Base-by-base conservation (phyloP, 2,797 vertebrate genomes). In the Gadopsis marmoratus region DNA sequence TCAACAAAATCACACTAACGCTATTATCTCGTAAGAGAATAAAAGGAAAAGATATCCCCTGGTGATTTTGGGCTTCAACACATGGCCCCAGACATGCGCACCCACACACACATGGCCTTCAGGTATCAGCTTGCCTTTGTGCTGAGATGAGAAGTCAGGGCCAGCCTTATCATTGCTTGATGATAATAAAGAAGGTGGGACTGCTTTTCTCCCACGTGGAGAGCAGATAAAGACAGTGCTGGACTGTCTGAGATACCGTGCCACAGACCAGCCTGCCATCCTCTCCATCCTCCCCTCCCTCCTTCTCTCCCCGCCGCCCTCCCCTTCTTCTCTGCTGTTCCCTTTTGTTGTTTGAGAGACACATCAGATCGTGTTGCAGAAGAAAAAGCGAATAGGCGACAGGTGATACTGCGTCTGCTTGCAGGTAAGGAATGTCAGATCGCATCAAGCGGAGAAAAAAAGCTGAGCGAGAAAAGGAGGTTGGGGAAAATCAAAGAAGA, bases 181-280 rank as follows among this genome's bases (percentile, higher is more conserved):
- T 87, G 88, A 93, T 92, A 93, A 93, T 93, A 91, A 89, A 94
- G 87, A 89, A 87, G 89, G 91, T 84, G 68, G 84, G 88, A 76
- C 26, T 74, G 81, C 83, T 83, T 91, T 90, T 88, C 88, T 85
- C 77, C 85, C 87, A 82, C 82, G 88, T 56, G 43, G 81, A 80
- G 71, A 76, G 74, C 54, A 76, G 91, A 93, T 91, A 90, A 89
- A 90, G 86, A 88, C 76, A 84, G 79, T 76, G 71, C 81, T 89
- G 89, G 87, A 85, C 90, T 86, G 82, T 81, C 83, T 85, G 63
- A 90, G 89, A 92, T 91, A 91, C 56, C 35, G 51, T 62, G 61
- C 82, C 8, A 7, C 78, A 72, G 80, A 84, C 71, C 48, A 60
- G 81, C 70, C 81, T 74, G 75, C 77, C 67, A 29, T 72, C 76